Evolutionary conservation across 2,888 invertebrate species (phyloP), one percentile per base, ranked within the genome.

Genomic region (Sphaeridia pumilis): DNA sequence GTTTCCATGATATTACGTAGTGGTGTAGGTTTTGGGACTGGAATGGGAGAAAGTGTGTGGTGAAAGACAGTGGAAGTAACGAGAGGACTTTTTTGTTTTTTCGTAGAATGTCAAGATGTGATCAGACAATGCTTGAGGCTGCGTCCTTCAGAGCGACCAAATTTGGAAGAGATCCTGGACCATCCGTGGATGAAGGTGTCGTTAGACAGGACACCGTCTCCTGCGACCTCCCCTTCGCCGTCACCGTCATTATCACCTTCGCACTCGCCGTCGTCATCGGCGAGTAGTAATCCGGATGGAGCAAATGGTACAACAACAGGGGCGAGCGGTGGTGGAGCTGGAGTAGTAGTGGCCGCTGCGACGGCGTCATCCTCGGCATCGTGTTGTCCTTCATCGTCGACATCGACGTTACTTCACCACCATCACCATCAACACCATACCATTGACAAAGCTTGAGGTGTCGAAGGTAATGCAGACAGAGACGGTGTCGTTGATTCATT

Each of bases 61-160:
- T n/a, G n/a, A n/a, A n/a, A n/a, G n/a, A n/a, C n/a, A n/a, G n/a
- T n/a, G n/a, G n/a, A n/a, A n/a, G n/a, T n/a, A n/a, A n/a, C n/a
- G n/a, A n/a, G n/a, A n/a, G n/a, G n/a, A n/a, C n/a, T n/a, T n/a
- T n/a, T n/a, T n/a, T n/a, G n/a, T n/a, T n/a, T 56, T 24, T 55
- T 69, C 69, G 26, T 69, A 72, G 76, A 74, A 61, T 76, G 75
- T 65, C 72, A 73, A 67, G 75, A 77, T 61, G 67, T 78, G 55
- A 76, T 78, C 62, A 67, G 69, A 45, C 70, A 70, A 60, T 78
- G 77, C 65, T 69, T 78, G 51, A 67, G 72, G 46, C 66, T 73
- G 52, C 69, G 71, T 52, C 74, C 76, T 26, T 66, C 68, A 14
- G 72, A 75, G 45, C 67, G 78, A 53, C 74, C 72, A 27, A 67